These are phyloP conservation scores for Calameuta idolon DNA, from an alignment of 2,888 invertebrate genomes.

Conservation along the genomic window DNA sequence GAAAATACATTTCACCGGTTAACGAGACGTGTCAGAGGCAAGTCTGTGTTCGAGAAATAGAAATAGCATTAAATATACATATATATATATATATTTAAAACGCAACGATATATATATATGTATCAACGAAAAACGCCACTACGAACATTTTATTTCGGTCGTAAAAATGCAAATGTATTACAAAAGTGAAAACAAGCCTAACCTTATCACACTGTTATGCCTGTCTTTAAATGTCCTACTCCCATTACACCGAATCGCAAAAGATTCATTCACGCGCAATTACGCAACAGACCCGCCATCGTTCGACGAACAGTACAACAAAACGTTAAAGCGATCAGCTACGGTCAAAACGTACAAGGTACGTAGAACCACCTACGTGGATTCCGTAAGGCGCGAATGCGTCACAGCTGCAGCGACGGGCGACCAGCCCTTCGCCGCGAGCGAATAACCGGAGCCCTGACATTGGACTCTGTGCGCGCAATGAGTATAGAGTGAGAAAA, in stretches of 20 bases:
- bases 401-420: background rate
- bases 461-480: background rate
- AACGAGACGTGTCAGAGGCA: background rate
- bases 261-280: constrained; percentile 28
- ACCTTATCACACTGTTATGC: background rate
- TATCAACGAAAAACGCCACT: background rate
- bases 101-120: no score
- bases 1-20: background rate
- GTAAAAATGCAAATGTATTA: background rate
- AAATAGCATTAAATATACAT: background rate
- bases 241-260: no score
- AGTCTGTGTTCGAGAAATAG: background rate
- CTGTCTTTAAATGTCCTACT: background rate
- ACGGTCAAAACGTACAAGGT: background rate
- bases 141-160: background rate
- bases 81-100: no score
- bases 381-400: background rate
- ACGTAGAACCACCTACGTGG: background rate
- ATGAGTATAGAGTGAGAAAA: background rate
- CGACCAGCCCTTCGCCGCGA: background rate
- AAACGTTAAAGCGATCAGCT: background rate
- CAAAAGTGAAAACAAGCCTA: background rate
- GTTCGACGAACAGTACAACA: background rate
- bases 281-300: constrained; percentile 10
- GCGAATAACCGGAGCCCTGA: background rate